Base-by-base conservation (phyloP, 2,888 invertebrate species). In the Cosmopolites sordidus region DNA sequence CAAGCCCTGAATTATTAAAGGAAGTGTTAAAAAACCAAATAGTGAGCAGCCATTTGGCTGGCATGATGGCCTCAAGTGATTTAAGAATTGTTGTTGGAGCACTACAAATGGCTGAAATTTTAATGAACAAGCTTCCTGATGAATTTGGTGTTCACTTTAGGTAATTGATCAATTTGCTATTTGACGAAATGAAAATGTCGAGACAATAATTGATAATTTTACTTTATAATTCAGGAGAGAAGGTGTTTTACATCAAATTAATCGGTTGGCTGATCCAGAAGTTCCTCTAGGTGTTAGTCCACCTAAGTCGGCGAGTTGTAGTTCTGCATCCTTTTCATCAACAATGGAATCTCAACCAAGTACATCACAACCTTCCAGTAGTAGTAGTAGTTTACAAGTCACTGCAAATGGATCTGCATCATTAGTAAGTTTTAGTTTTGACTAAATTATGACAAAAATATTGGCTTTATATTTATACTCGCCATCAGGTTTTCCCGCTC, bases 61-160 rank as follows among this genome's bases (percentile, higher is more conserved):
- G 95, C 53, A 98, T 98, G 96, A 85, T 98, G 83, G 95, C 96
- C 1, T 96, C 96, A 2, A 91, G 88, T 71, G 98, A 98, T 78
- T 80, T 98, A 58, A 86, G 95, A 68, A 95, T 98, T 69, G 94
- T 97, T 39, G 96, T 98, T 43, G 95, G 95, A 48, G 95, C 97
- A 38, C 78, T 98, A 46, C 98, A 99, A 77, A 89, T 99, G 83
- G 94, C 95, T 3, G 92, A 94, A 74, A 92, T 98, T 64, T 77
- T 99, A 57, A 95, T 98, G 92, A 89, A 92, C 73, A 95, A 97
- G 68, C 76, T 99, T 64, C 95, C 97, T 0, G 90, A 95, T 60
- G 87, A 96, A 51, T 99, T 98, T 78, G 89, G 88, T 43, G 87
- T 92, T 54, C 94, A 95, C 78, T 99, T 99, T 43, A 48, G 58